Conservation (phyloP, 2,888 invertebrate genomes). For the Lumbricus terrestris region DNA sequence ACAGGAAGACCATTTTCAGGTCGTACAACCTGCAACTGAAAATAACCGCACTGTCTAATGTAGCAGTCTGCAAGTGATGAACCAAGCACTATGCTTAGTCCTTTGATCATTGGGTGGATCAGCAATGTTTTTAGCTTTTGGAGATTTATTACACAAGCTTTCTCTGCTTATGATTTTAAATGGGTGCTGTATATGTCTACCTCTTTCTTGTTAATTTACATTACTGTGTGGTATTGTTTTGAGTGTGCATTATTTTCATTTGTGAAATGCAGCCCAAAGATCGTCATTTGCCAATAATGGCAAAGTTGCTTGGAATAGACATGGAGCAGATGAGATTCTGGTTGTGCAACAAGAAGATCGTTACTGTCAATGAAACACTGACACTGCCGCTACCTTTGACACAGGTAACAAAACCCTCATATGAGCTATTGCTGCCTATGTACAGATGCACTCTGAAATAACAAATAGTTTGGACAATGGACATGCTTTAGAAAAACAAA, state of each 20-base stretch:
- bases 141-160: not conserved
- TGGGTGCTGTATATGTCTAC: not conserved
- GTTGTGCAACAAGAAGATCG: constrained; percentile 85
- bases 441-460: not conserved
- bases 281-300: constrained; percentile 46
- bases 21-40: too few species aligned
- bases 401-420: constrained; percentile 57
- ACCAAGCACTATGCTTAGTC: too few species aligned
- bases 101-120: too few species aligned
- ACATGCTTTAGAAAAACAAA: constrained; percentile 17
- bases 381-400: constrained; percentile 78
- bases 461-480: constrained; percentile 15
- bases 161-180: not conserved
- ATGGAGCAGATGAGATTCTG: constrained; percentile 76
- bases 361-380: constrained; percentile 85
- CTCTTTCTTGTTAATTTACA: not conserved
- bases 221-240: not conserved
- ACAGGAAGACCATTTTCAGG: too few species aligned
- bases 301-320: constrained; percentile 75
- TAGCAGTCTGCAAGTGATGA: too few species aligned
- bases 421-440: not conserved
- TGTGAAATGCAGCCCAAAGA: constrained; percentile 47
- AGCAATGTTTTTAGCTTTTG: too few species aligned
- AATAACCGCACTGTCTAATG: too few species aligned
- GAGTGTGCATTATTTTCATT: not conserved